Percentiles rank a stretch among this genome's conserved stretches.
Conservation (phyloP, 2,888 invertebrate species). For the Meloe dianella region DNA sequence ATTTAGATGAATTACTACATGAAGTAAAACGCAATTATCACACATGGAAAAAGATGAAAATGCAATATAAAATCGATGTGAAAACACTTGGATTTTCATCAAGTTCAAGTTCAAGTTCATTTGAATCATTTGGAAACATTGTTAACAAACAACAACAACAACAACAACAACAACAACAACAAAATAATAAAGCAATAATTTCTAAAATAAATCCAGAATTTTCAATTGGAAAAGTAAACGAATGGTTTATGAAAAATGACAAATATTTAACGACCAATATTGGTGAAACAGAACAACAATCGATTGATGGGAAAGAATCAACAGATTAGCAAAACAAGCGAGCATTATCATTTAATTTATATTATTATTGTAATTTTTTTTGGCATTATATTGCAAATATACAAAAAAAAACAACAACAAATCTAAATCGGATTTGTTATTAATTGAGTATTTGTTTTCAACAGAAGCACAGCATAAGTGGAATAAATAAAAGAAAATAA, state of each 20-base stretch:
- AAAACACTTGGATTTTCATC: not conserved
- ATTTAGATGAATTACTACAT: not conserved
- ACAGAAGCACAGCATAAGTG: not conserved
- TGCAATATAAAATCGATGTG: not conserved
- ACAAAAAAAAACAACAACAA: too few species aligned
- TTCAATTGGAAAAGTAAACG: not conserved
- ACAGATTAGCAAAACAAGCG: too few species aligned
- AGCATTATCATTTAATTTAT: too few species aligned
- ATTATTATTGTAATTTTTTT: too few species aligned
- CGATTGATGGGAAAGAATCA: too few species aligned
- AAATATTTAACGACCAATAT: too few species aligned
- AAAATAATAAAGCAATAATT: too few species aligned
- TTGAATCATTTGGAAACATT: not conserved
- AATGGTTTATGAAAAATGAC: not conserved
- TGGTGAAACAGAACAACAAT: too few species aligned
- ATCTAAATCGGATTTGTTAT: too few species aligned
- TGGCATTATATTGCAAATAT: too few species aligned
- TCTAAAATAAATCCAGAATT: not conserved
- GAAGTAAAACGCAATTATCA: not conserved
- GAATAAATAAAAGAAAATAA: not conserved
- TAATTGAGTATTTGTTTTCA: too few species aligned
- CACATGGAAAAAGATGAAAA: not conserved
- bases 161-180: too few species aligned
- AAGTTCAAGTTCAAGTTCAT: not conserved
- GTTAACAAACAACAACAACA: not conserved